A percentile compares a stretch with the other conserved stretches of the same genome.
Evolutionary conservation across 2,113 vertebrate genomes (phyloP).

Genomic region (Podarcis raffonei): DNA sequence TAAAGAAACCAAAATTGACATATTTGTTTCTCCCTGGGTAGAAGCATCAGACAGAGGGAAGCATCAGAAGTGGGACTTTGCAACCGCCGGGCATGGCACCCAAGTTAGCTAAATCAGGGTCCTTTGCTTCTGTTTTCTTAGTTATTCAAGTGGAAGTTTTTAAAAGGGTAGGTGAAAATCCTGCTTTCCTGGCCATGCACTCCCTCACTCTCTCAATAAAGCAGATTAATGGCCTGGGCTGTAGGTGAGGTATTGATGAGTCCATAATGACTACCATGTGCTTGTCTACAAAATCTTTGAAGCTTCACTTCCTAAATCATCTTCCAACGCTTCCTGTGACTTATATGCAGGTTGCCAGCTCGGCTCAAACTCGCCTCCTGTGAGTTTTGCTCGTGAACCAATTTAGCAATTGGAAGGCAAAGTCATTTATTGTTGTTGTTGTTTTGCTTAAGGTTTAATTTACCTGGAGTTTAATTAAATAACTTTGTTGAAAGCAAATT

Average conservation of each 20-base stretch:
- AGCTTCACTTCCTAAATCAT: slow-evolving; percentile 32
- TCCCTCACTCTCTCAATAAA: background rate
- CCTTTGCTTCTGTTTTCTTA: background rate
- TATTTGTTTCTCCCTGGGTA: background rate
- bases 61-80: background rate
- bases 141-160: slow-evolving; percentile 6
- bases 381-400: background rate
- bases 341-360: background rate
- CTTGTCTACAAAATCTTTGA: slow-evolving; percentile 7
- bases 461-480: slow-evolving; percentile 11
- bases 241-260: slow-evolving; percentile 2
- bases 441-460: background rate
- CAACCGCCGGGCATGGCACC: background rate
- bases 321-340: background rate
- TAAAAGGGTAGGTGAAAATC: slow-evolving; percentile 7
- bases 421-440: background rate
- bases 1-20: too few species aligned
- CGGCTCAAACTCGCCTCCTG: background rate
- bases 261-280: fast-evolving
- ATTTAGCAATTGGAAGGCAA: background rate
- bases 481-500: background rate
- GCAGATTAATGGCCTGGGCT: fast-evolving
- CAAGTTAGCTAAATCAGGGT: background rate
- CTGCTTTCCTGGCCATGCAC: background rate
- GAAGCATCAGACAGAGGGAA: background rate